Evolutionary conservation across 2,113 vertebrate species (phyloP).

Genomic region (Plecturocebus donacophilus): DNA sequence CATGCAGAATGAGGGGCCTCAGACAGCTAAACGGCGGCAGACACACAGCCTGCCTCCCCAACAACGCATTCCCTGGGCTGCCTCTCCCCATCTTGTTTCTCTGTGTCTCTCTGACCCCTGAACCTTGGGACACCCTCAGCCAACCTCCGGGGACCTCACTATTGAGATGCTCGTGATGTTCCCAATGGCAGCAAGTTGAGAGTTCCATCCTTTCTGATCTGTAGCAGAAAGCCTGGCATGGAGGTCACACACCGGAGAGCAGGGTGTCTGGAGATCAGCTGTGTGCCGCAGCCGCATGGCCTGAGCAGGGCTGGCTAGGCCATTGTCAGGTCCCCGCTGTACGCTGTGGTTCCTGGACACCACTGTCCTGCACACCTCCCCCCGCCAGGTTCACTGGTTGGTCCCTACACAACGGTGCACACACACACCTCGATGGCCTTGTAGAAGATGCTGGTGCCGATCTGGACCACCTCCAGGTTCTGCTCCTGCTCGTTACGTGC

Average conservation of each 20-base stretch:
- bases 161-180: not conserved
- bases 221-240: not conserved
- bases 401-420: fast-evolving
- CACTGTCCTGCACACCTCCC: not conserved
- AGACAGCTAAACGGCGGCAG: fast-evolving
- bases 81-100: not conserved
- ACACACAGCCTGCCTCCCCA: fast-evolving
- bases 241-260: not conserved
- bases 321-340: fast-evolving
- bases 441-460: slow-evolving; percentile 98
- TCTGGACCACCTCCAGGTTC: slow-evolving; percentile 98
- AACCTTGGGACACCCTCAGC: not conserved
- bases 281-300: not conserved
- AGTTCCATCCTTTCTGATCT: not conserved
- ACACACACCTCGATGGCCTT: slow-evolving; percentile 93
- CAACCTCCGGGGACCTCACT: not conserved
- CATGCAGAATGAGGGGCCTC: fast-evolving
- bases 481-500: slow-evolving; percentile 98
- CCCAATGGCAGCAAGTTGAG: fast-evolving
- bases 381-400: fast-evolving
- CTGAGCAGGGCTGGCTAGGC: not conserved
- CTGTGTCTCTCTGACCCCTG: not conserved
- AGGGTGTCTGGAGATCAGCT: too few species aligned
- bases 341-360: not conserved
- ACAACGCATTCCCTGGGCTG: not conserved